phyloP scores from a whole-genome alignment of 2,888 invertebrate genomes.

The Chymomyza procnemis region DNA sequence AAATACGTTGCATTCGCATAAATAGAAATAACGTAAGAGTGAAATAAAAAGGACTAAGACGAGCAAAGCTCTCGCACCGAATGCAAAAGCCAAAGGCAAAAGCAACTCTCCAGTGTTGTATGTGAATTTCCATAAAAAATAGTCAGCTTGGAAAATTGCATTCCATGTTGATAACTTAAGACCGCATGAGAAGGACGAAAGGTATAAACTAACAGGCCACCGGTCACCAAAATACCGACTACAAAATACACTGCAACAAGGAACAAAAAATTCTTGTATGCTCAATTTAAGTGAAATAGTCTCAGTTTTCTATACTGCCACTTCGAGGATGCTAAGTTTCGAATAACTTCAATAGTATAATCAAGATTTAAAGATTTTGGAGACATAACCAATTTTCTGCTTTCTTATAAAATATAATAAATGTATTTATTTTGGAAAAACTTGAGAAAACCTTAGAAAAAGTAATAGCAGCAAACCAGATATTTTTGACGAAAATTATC shows the following conservation, averaged over 20 bases:
- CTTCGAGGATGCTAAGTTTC: too few relatives aligned
- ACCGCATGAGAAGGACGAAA: conserved; percentile 25
- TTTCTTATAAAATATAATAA: too few relatives aligned
- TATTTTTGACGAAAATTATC: too few relatives aligned
- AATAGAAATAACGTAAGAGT: not conserved
- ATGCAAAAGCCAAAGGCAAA: conserved; percentile 11
- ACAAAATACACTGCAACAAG: not conserved
- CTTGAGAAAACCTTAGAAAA: too few relatives aligned
- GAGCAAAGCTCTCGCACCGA: not conserved
- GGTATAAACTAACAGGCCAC: not conserved
- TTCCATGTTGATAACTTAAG: conserved; percentile 71
- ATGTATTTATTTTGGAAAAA: too few relatives aligned
- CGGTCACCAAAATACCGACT: not conserved
- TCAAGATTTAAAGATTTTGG: too few relatives aligned
- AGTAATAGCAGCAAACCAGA: too few relatives aligned
- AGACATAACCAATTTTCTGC: too few relatives aligned
- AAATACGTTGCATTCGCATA: not conserved
- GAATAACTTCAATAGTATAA: too few relatives aligned
- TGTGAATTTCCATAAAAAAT: conserved; percentile 70
- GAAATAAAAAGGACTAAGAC: not conserved
- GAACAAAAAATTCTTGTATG: too few relatives aligned
- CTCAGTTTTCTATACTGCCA: too few relatives aligned
- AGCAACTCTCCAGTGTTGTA: conserved; percentile 19
- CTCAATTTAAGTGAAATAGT: too few relatives aligned
- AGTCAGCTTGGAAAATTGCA: conserved; percentile 73